Evolutionary conservation across 2,797 vertebrate species (phyloP), one percentile per base, ranked within the genome.

Genomic region (Rhyacichthys aspro): DNA sequence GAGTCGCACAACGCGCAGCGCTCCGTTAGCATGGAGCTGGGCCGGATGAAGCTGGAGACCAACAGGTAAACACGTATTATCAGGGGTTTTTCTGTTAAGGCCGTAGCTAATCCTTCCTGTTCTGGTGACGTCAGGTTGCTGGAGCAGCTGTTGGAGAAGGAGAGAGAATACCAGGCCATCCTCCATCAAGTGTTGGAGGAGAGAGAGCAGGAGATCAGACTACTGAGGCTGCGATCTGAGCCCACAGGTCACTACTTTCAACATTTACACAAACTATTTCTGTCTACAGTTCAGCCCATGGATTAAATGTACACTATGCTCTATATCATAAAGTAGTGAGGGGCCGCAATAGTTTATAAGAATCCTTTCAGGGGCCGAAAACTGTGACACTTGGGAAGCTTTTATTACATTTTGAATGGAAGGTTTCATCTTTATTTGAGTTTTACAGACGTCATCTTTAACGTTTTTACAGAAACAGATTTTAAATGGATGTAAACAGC

Each of bases 21-120:
- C 9, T 93, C 94, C 0, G 91, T 98, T 67, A 97, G 86, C 70
- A 90, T 98, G 89, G 95, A 98, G 86, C 93, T 99, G 38, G 94
- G 95, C 42, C 90, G 95, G 63, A 94, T 99, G 87, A 99, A 98
- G 88, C 92, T 99, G 68, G 95, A 98, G 90, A 98, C 95, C 42
- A 98, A 89, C 78, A 95, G 96, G 98, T 90, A 38, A 50, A 42
- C 41, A 11, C n/a, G 2, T n/a, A 42, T 14, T 11, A 11, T 14
- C 5, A 38, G 11, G 8, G 1, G 39, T 55, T n/a, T 11, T 41
- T 54, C 10, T 50, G 55, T 19, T 44, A 23, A 64, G 58, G 19
- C 8, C 18, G 63, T 19, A 10, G 5, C 15, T 11, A 3, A 41
- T 14, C 23, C 7, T 72, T 46, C 11, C 16, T 18, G 7, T 3